Percentiles rank a stretch among this genome's conserved stretches.
These are phyloP conservation scores for Corticium candelabrum DNA, from an alignment of 37 sponge, comb jelly and placozoan species.

Conservation along the genomic window DNA sequence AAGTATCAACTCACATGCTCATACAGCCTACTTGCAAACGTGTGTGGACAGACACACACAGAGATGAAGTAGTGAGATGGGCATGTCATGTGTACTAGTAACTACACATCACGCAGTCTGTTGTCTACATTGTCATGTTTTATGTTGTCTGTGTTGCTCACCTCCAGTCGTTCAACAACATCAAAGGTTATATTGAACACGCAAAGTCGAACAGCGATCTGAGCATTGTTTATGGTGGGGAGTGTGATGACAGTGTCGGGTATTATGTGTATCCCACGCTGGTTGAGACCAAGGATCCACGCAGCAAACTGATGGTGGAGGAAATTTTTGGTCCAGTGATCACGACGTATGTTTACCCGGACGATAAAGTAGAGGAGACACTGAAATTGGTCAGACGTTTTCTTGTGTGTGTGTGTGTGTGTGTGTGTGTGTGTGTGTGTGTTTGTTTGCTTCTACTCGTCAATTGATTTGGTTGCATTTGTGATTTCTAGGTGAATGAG, in stretches of 20 bases:
- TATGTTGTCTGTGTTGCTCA: too few species aligned
- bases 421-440: conserved; percentile 5
- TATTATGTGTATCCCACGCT: conserved; percentile 90
- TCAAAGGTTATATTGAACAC: background rate
- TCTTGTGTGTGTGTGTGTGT: conserved; percentile 5
- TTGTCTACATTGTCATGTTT: too few species aligned
- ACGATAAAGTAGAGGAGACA: conserved; percentile 46
- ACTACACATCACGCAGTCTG: too few species aligned
- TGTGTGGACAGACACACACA: too few species aligned
- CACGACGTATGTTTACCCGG: conserved; percentile 78
- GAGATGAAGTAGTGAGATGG: too few species aligned
- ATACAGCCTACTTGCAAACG: too few species aligned
- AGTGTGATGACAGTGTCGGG: conserved; percentile 28
- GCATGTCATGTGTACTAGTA: too few species aligned
- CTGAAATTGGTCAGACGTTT: conserved; percentile 40
- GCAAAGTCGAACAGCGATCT: background rate
- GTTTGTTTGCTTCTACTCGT: too few species aligned
- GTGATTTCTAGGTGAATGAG: conserved; percentile 30
- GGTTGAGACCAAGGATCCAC: conserved; percentile 70
- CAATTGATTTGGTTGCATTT: background rate
- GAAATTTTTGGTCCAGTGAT: conserved; percentile 97
- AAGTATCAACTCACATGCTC: too few species aligned
- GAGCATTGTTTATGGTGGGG: background rate
- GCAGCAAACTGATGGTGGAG: conserved; percentile 76
- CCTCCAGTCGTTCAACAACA: background rate